phyloP scores from a whole-genome alignment of 2,888 invertebrate species.

The Agrilus mali region DNA sequence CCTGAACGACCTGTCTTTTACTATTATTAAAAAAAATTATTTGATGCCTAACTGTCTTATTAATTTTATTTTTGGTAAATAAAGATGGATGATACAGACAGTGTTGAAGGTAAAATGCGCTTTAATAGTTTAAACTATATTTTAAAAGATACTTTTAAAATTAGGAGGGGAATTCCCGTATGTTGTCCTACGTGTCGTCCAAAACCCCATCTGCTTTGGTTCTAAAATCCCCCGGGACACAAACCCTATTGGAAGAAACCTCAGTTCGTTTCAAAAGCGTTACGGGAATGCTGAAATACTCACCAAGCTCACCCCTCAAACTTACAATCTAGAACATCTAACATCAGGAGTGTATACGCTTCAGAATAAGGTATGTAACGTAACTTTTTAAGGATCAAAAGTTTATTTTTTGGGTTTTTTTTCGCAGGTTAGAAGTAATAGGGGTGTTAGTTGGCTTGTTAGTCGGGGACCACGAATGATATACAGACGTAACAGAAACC shows the following conservation, averaged over 20 bases:
- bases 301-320: conserved; percentile 18
- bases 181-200: conserved; percentile 24
- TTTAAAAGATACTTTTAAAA: no score
- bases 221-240: conserved; percentile 21
- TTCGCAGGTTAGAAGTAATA: conserved; percentile 22
- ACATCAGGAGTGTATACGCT: conserved; percentile 19
- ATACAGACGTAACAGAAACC: conserved; percentile 19
- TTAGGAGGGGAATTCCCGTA: conserved; percentile 23
- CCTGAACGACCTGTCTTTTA: no score
- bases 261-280: conserved; percentile 22
- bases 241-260: conserved; percentile 20
- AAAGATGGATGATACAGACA: no score
- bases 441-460: conserved; percentile 23
- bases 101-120: no score
- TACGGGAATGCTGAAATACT: conserved; percentile 14
- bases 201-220: conserved; percentile 26
- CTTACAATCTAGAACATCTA: conserved; percentile 18
- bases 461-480: conserved; percentile 22
- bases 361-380: conserved; percentile 21
- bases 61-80: no score
- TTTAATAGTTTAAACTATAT: no score
- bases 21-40: no score
- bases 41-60: neutral
- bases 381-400: neutral
- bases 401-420: neutral